A percentile compares a stretch with the other conserved stretches of the same genome.
Evolutionary conservation across 2,113 vertebrate genomes (phyloP).

Genomic region (Anguilla rostrata): DNA sequence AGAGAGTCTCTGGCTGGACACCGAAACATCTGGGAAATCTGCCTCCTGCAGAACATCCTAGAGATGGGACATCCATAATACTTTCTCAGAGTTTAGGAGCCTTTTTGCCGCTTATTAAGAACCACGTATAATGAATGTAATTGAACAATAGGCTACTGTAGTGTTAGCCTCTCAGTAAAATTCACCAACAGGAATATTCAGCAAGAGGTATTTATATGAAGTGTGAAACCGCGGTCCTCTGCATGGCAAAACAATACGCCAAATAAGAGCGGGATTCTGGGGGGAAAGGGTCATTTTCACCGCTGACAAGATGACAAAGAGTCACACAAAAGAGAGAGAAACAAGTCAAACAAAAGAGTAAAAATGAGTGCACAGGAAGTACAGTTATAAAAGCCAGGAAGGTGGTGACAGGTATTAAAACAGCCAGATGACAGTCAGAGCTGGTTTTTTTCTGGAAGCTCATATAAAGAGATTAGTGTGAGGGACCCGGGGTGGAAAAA

Average conservation of each 20-base stretch:
- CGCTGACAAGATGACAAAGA: conserved; percentile 47
- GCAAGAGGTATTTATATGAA: neutral
- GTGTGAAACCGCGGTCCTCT: neutral
- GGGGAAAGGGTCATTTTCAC: conserved; percentile 41
- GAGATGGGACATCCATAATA: too few species aligned
- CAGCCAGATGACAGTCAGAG: conserved; percentile 63
- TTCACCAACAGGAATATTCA: neutral
- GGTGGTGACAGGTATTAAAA: conserved; percentile 79
- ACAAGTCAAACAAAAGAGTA: conserved; percentile 74
- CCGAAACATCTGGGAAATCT: too few species aligned
- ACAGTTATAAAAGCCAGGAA: conserved; percentile 66
- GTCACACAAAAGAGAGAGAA: conserved; percentile 55
- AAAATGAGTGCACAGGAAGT: conserved; percentile 70
- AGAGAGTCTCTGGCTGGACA: too few species aligned
- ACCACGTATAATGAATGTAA: neutral
- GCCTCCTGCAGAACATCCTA: too few species aligned
- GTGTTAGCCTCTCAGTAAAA: neutral
- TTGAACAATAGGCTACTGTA: neutral
- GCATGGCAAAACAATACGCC: conserved; percentile 50
- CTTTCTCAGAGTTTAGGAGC: too few species aligned
- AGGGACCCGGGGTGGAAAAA: conserved; percentile 25
- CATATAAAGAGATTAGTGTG: conserved; percentile 74
- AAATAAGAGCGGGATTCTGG: conserved; percentile 46
- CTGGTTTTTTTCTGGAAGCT: conserved; percentile 67
- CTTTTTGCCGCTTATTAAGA: too few species aligned